phyloP scores from a whole-genome alignment of 2,888 invertebrate species.

The Pseudoips prasinana region DNA sequence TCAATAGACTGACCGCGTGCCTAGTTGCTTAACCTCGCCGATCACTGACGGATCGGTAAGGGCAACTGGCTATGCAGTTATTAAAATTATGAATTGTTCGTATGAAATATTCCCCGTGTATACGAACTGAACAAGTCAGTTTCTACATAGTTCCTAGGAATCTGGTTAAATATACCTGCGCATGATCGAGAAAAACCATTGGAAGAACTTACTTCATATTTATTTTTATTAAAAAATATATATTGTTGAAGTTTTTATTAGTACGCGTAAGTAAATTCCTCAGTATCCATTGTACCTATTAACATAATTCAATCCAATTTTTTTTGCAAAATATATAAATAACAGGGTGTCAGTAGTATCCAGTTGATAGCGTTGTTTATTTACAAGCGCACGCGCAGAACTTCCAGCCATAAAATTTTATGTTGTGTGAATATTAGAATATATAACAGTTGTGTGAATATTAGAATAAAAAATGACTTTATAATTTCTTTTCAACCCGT shows the following conservation, averaged over 20 bases:
- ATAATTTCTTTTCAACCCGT: too few species aligned
- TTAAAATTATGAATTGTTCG: slow-evolving; percentile 27
- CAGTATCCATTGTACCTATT: slow-evolving; percentile 34
- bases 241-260: slow-evolving; percentile 41
- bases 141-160: too few species aligned
- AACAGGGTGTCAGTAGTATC: slow-evolving; percentile 30
- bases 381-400: slow-evolving; percentile 34
- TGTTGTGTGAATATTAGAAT: slow-evolving; percentile 40
- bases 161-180: too few species aligned
- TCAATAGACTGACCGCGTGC: too few species aligned
- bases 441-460: slow-evolving; percentile 43
- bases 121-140: too few species aligned
- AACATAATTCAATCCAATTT: slow-evolving; percentile 34
- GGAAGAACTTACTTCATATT: slow-evolving; percentile 11
- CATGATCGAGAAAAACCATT: too few species aligned
- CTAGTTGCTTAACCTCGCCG: too few species aligned
- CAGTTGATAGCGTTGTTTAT: slow-evolving; percentile 33
- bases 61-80: too few species aligned
- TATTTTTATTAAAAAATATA: too few species aligned
- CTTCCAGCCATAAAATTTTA: slow-evolving; percentile 35
- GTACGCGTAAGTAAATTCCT: slow-evolving; percentile 37
- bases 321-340: slow-evolving; percentile 38
- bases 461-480: too few species aligned
- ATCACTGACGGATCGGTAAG: too few species aligned
- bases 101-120: slow-evolving; percentile 17